Evolutionary conservation across 2,888 invertebrate genomes (phyloP), one percentile per base, ranked within the genome.

Genomic region (Neocrepidodera transversa): DNA sequence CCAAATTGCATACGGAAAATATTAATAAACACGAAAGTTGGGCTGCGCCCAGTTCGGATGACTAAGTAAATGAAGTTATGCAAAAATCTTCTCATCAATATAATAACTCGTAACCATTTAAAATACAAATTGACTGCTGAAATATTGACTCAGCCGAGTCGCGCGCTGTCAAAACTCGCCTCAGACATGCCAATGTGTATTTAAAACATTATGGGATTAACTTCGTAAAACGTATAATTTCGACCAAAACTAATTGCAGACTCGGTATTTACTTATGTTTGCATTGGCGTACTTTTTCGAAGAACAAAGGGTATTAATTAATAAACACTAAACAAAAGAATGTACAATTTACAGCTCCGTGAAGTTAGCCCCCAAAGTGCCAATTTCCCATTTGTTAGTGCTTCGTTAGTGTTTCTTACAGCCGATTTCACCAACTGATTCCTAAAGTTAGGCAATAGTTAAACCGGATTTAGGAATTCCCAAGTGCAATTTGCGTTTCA

Each of bases 121-220:
- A 47, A 49, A 49, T 49, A 49, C 35, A 49, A 49, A 49, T 49
- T 49, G 49, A 35, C 30, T 49, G 49, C 20, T 30, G 49, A 49
- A 49, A 49, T 35, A 49, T 32, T 48, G 48, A 48, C 48, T 48
- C 18, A 35, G 30, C 11, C 17, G 8, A 32, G 30, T 18, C 32
- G 48, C n/a, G n/a, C 20, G 18, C n/a, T 35, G 30, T 20, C 40
- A 18, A 40, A n/a, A 5, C 18, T 40, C 18, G 40, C 40, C 42
- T 42, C 42, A 42, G 42, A 42, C 42, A 42, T 42, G 42, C 42
- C 42, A 42, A 18, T 48, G 35, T 48, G 35, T 48, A 48, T 48
- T 48, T 48, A 48, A 48, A 48, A 48, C 32, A 48, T 48, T 48
- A 48, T 32, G 35, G 18, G 13, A 48, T 48, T 32, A n/a, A 18